Conservation (phyloP, 2,888 invertebrate species). For the Chrysotoxum bicinctum region DNA sequence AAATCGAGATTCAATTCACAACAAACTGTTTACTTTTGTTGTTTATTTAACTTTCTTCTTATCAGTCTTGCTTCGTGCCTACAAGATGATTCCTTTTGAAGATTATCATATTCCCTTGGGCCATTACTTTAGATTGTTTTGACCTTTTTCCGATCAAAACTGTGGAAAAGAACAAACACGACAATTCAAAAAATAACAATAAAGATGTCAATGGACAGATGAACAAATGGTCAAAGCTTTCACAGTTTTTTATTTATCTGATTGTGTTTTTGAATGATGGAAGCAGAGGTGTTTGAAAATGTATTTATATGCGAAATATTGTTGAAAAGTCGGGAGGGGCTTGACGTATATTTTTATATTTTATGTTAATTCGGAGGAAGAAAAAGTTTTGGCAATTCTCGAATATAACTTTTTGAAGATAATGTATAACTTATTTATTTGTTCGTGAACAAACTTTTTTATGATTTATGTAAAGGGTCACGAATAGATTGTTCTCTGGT, state of each 20-base stretch:
- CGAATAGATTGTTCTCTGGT: too few relatives aligned
- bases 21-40: background rate
- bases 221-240: background rate
- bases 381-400: background rate
- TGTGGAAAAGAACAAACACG: background rate
- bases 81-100: background rate
- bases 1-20: conserved; percentile 7
- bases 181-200: conserved; percentile 1
- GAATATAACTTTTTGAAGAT: background rate
- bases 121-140: conserved; percentile 16
- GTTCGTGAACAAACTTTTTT: background rate
- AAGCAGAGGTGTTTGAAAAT: background rate
- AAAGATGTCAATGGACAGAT: conserved; percentile 5
- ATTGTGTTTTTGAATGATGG: background rate
- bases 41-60: background rate
- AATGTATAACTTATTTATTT: background rate
- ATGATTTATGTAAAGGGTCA: background rate
- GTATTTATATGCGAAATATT: background rate
- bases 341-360: background rate
- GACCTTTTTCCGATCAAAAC: conserved; percentile 14
- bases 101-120: conserved; percentile 3
- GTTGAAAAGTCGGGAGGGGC: background rate
- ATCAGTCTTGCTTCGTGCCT: background rate
- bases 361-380: background rate
- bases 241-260: background rate